These are phyloP conservation scores for Abramis brama DNA, from an alignment of 2,113 vertebrate species.

Conservation along the genomic window DNA sequence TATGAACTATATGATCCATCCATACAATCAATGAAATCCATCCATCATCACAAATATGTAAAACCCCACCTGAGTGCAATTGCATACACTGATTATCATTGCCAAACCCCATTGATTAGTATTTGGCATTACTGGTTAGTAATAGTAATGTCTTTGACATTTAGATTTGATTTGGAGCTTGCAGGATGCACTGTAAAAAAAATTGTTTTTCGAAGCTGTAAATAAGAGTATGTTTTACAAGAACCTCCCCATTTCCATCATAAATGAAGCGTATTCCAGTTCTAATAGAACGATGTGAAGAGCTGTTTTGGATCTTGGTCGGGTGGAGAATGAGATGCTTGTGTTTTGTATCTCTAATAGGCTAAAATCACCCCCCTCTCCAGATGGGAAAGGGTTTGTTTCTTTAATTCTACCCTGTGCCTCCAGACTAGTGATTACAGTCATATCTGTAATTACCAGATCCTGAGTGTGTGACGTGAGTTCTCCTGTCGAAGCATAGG, in stretches of 20 bases:
- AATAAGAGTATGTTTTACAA: neutral
- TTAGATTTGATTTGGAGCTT: neutral
- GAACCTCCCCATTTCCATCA: neutral
- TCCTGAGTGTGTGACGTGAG: constrained; percentile 45
- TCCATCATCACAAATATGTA: constrained; percentile 4
- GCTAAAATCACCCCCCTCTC: constrained; percentile 35
- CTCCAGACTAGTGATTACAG: constrained; percentile 51
- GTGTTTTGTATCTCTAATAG: constrained; percentile 44
- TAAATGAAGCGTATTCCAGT: neutral
- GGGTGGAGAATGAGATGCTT: constrained; percentile 33
- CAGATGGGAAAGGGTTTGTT: constrained; percentile 41
- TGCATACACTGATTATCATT: constrained; percentile 1
- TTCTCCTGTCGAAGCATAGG: constrained; percentile 46
- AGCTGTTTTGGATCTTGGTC: constrained; percentile 22
- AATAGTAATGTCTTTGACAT: constrained; percentile 17
- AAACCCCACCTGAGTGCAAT: constrained; percentile 3
- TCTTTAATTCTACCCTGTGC: constrained; percentile 42
- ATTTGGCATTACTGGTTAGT: too few species aligned
- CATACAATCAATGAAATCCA: neutral
- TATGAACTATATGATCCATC: neutral
- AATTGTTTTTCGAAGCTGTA: neutral
- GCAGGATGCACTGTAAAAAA: neutral
- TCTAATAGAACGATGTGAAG: neutral
- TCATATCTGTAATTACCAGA: constrained; percentile 58
- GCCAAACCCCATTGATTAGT: constrained; percentile 20